Base-by-base conservation (phyloP, 2,113 vertebrate species). In the Rhinoptilus africanus region DNA sequence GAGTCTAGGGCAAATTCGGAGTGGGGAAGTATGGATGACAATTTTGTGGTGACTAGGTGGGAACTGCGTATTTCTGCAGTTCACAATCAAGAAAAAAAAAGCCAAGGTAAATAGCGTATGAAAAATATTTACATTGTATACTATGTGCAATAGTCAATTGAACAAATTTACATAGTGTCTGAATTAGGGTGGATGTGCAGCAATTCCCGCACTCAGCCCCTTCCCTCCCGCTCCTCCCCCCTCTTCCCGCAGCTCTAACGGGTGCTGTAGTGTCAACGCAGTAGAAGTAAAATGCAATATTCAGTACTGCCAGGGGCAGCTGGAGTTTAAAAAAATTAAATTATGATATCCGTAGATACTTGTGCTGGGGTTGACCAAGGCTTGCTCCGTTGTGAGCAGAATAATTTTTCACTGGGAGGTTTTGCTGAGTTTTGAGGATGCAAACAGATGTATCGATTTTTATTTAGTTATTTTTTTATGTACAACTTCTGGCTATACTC, bases 391-490 rank as follows among this genome's bases (percentile, higher is more conserved):
- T 69, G 71, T 1, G 3, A 21, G 3, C 11, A n/a, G 50, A 57
- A n/a, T 47, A 22, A 34, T 53, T 53, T 53, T 27, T 53, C 21
- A 8, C 39, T 23, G 43, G 8, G 62, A 74, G 32, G 8, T 75
- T 94, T 89, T 95, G 87, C 83, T 64, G 93, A 87, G 73, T 91
- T 96, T 35, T 63, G 37, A 84, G 79, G 47, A 59, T 72, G 17
- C 26, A 47, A 87, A 78, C 2, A 75, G 30, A 69, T 32, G 8
- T 78, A 95, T 95, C 3, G 28, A 50, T 88, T 89, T 85, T 63
- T 24, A 9, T 60, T 12, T 32, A 3, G 22, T 22, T 59, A 23
- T 35, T 23, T 13, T 59, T 59, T 59, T n/a, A 67, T 77, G 35
- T 78, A 67, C 26, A 60, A 3, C 5, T 91, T 62, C 8, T 89